These are phyloP conservation scores for Ardeotis arabs DNA, from an alignment of 2,113 vertebrate genomes.

Conservation along the genomic window DNA sequence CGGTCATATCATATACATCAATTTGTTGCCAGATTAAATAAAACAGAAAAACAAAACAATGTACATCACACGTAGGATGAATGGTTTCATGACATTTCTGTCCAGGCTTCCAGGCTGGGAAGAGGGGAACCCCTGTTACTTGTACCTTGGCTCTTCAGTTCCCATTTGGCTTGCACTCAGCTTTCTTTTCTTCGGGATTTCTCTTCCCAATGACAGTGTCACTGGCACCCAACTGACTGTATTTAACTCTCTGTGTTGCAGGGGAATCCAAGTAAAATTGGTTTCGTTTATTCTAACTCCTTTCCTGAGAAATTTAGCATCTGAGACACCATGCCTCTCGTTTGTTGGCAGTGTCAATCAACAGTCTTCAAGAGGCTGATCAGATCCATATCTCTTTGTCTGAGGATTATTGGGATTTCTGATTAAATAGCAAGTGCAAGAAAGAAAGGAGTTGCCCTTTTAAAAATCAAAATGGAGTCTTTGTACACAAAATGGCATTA, in stretches of 20 bases:
- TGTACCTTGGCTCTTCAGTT: not conserved
- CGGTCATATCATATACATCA: accelerated
- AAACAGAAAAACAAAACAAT: not conserved
- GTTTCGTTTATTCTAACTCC: not conserved
- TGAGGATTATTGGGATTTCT: not conserved
- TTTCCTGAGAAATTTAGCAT: constrained; percentile 7
- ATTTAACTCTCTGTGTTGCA: not conserved
- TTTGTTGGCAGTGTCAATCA: not conserved
- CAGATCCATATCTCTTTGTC: not conserved
- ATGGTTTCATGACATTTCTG: not conserved
- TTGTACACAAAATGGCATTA: not conserved
- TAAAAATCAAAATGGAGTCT: not conserved
- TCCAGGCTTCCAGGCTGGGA: not conserved
- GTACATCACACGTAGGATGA: accelerated
- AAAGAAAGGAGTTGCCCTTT: not conserved
- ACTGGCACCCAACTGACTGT: not conserved
- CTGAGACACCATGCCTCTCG: accelerated
- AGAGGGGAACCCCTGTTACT: not conserved
- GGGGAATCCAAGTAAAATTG: not conserved
- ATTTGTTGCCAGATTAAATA: not conserved
- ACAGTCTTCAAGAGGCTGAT: not conserved
- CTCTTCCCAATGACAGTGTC: not conserved
- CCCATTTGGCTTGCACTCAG: not conserved
- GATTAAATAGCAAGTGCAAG: not conserved
- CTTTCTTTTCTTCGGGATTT: not conserved